Evolutionary conservation across 2,888 invertebrate species (phyloP), one percentile per base, ranked within the genome.

Genomic region (Plebejus melissa): DNA sequence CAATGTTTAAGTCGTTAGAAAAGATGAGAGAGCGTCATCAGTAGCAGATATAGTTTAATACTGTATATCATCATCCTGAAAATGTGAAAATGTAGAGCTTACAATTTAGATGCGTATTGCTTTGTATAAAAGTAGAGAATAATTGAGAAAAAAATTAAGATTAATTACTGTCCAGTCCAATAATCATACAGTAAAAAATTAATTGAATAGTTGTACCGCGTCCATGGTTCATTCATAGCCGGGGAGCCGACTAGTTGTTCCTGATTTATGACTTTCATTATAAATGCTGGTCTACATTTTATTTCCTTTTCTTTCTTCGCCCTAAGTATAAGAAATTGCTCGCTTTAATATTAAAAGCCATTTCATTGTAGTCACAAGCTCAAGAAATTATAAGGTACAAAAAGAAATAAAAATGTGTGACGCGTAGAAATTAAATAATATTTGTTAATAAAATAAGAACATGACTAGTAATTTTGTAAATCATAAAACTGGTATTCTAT

Each of bases 201-300:
- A 65, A 65, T 65, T 65, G 13, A 65, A 65, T 32, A 32, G 32
- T 32, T 65, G 22, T 28, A 60, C 58, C n/a, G 7, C 9, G 65
- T 13, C 9, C 11, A 60, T 13, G 16, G 65, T 65, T 65, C 65
- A 65, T 65, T 36, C 65, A 36, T 65, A 36, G 9, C 46, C 46
- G 13, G 58, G 5, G 38, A 58, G 38, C 36, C 58, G 28, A 22
- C 32, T 38, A 36, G 77, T 58, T 28, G 76, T 58, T 80, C 80
- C 80, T 83, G 83, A 83, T 83, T 83, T 83, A 82, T 82, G 79
- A 74, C 32, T 60, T 28, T 60, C 60, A 60, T 60, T 60, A 60
- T 60, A 60, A 60, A 60, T 60, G 11, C 28, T 65, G 32, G 36
- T 65, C 65, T 65, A 65, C 65, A 32, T 65, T 54, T 65, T 65